A percentile compares a stretch with the other conserved stretches of the same genome.
phyloP scores from a whole-genome alignment of 1,140 invertebrate genomes.

The Papilio glaucus region DNA sequence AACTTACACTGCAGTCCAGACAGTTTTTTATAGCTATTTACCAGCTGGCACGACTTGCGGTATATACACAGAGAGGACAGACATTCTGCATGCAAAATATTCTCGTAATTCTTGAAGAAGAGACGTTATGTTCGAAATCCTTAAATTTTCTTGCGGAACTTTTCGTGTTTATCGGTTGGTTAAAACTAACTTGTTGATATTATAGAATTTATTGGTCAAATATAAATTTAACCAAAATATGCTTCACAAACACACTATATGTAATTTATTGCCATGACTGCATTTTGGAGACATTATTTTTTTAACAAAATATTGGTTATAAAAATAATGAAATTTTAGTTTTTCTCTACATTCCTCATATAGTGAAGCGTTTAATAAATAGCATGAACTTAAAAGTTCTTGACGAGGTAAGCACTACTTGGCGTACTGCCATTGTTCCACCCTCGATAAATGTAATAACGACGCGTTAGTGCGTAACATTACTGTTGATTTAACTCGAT shows the following conservation, averaged over 20 bases:
- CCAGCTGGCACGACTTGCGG: neutral
- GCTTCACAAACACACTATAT: too few species aligned
- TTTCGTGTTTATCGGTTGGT: too few species aligned
- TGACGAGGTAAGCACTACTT: neutral
- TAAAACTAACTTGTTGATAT: too few species aligned
- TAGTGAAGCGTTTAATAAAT: neutral
- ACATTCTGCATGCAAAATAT: neutral
- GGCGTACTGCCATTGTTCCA: conserved; percentile 9
- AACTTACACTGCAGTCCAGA: conserved; percentile 9
- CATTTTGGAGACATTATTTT: too few species aligned
- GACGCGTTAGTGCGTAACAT: neutral
- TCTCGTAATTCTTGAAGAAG: neutral
- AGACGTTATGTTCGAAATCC: neutral
- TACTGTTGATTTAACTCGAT: conserved; percentile 19
- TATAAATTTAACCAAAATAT: too few species aligned
- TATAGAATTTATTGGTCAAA: too few species aligned
- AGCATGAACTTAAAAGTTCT: neutral
- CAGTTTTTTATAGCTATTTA: conserved; percentile 12
- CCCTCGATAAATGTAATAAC: neutral
- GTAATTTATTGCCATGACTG: too few species aligned
- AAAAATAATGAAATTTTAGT: neutral
- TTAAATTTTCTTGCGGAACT: neutral
- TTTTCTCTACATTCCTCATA: neutral
- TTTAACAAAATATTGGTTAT: neutral
- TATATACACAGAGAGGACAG: neutral